These are phyloP conservation scores for Gymnorhina tibicen DNA, from an alignment of 2,113 vertebrate species.

Conservation along the genomic window DNA sequence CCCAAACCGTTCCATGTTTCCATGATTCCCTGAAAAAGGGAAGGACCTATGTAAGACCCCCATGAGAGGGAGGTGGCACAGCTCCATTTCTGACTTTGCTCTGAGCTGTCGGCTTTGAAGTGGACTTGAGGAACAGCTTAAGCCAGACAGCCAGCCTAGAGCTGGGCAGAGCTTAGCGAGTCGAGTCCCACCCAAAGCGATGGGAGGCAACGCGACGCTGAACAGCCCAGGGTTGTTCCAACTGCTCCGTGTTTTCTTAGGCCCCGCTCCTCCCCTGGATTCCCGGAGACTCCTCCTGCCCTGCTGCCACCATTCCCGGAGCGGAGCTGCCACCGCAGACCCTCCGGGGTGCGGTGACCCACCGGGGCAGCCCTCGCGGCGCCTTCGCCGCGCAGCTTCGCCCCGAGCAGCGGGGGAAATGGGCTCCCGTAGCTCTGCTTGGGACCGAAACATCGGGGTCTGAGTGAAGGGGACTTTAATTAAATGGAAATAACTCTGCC, in stretches of 20 bases:
- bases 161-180: not conserved
- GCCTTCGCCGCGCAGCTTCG: not conserved
- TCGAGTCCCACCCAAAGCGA: not conserved
- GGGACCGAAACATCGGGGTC: not conserved
- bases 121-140: not conserved
- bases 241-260: not conserved
- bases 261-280: not conserved
- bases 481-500: not conserved
- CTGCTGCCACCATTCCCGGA: not conserved
- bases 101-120: not conserved
- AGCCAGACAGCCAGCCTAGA: not conserved
- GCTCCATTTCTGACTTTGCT: not conserved
- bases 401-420: not conserved
- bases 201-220: rapidly evolving
- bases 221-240: not conserved
- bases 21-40: not conserved
- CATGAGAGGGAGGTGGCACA: not conserved
- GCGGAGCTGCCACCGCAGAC: not conserved
- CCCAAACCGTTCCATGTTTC: not conserved
- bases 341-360: not conserved
- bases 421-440: not conserved
- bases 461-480: not conserved
- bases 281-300: not conserved
- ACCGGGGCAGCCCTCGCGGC: not conserved
- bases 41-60: not conserved